These are phyloP conservation scores for Aphis craccivora DNA, from an alignment of 1,140 invertebrate species.

Conservation along the genomic window DNA sequence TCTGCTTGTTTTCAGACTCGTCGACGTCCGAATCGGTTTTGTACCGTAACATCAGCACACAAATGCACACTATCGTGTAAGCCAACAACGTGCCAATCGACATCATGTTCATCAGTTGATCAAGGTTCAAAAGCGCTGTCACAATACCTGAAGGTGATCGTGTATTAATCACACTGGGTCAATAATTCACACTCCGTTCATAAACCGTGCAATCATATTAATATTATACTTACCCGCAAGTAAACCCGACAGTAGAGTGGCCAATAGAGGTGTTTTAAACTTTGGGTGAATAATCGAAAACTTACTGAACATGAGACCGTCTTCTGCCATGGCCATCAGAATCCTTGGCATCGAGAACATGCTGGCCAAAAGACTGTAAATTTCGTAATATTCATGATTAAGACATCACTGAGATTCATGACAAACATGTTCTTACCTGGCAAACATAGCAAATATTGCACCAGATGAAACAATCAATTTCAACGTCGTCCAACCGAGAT, in stretches of 20 bases:
- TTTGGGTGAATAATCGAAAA: constrained; percentile 74
- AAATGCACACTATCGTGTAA: constrained; percentile 89
- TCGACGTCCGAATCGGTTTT: constrained; percentile 36
- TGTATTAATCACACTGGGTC: not conserved
- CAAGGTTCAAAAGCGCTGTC: constrained; percentile 85
- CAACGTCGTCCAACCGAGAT: constrained; percentile 76
- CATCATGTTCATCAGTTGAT: constrained; percentile 92
- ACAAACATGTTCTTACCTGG: constrained; percentile 60
- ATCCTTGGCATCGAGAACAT: constrained; percentile 87
- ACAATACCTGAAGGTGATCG: constrained; percentile 70
- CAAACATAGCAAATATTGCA: constrained; percentile 74
- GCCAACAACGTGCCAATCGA: constrained; percentile 93
- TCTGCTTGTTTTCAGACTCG: constrained; percentile 43
- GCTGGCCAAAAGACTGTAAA: constrained; percentile 78
- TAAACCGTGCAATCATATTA: not conserved
- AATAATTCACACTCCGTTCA: not conserved
- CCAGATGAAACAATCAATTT: constrained; percentile 87
- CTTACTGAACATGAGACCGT: constrained; percentile 81
- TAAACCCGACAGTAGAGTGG: constrained; percentile 80
- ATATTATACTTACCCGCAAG: constrained; percentile 60
- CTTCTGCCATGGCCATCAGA: constrained; percentile 87
- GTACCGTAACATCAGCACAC: constrained; percentile 84
- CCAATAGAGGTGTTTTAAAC: constrained; percentile 81
- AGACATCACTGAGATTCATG: not conserved
- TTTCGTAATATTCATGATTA: constrained; percentile 50